Evolutionary conservation across 2,113 vertebrate species (phyloP), one percentile per base, ranked within the genome.

Genomic region (Amblyopsis rosae): DNA sequence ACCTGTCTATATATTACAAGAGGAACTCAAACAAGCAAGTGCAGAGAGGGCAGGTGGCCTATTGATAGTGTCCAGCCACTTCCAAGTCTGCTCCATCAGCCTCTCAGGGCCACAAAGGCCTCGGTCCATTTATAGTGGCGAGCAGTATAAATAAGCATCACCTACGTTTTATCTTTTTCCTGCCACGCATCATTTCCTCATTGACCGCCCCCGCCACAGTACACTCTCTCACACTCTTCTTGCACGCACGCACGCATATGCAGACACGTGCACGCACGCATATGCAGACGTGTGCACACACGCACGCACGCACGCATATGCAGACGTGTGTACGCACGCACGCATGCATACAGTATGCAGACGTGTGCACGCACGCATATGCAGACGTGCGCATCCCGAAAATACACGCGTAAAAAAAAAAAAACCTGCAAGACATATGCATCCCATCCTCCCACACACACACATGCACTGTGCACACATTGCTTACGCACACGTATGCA

Each of bases 141-240:
- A 81, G 85, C 91, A 92, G 75, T 89, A 92, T 94, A 94, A 94
- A 94, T 89, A 95, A 94, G 90, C 92, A 90, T 87, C 90, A 70
- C 49, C 88, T 86, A 86, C 84, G 77, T 49, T 91, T 91, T 92
- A 88, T 92, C 88, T 92, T 92, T 86, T 86, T 82, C 76, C 73
- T 85, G 88, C 69, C 89, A 91, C 88, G 91, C 92, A 94, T 94
- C 93, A 91, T 93, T 95, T 96, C 93, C 93, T 94, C 92, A n/a
- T 10, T 94, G 32, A 17, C 73, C 82, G 90, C 77, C 89, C 90
- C 86, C 90, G 83, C 88, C 4, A 13, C 51, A 93, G 26, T 87
- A 63, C 85, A 86, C 76, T 85, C 88, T 90, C 90, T 88, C 87
- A 65, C 51, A 32, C 89, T 88, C 72, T 75, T 89, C 85, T 80